Conservation (phyloP, 2,113 vertebrate genomes). For the Odontesthes bonariensis region DNA sequence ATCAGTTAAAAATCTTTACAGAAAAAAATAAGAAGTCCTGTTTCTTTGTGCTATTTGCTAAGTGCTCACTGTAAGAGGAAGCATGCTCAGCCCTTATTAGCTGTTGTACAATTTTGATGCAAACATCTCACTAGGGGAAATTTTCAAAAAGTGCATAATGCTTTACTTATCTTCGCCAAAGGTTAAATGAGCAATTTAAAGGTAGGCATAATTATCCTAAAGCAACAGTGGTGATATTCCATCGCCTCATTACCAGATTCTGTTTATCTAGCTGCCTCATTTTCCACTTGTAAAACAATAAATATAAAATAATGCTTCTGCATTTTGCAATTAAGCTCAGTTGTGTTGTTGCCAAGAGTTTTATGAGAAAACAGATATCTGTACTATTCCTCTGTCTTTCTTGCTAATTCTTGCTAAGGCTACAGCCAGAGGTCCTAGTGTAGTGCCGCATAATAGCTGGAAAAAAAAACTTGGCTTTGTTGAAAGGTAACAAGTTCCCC, state of each 20-base stretch:
- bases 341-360: constrained; percentile 4
- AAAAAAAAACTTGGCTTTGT: not conserved
- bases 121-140: constrained; percentile 21
- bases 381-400: constrained; percentile 2
- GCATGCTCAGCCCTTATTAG: constrained; percentile 13
- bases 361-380: not conserved
- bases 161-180: constrained; percentile 24
- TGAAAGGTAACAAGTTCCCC: not conserved
- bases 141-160: constrained; percentile 22
- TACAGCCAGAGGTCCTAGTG: not conserved
- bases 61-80: too few species aligned
- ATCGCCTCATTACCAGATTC: not conserved
- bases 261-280: constrained; percentile 12
- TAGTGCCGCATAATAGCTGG: constrained; percentile 3
- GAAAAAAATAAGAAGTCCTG: too few species aligned
- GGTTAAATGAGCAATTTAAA: constrained; percentile 17
- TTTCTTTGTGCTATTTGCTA: too few species aligned
- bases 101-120: constrained; percentile 47
- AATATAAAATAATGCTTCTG: constrained; percentile 11
- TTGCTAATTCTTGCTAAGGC: not conserved
- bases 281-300: constrained; percentile 13
- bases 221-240: not conserved
- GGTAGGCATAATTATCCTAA: not conserved
- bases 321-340: constrained; percentile 17
- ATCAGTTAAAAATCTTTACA: constrained; percentile 9